Base-by-base conservation (phyloP, 2,797 vertebrate genomes). In the Paedocypris micromegethes region DNA sequence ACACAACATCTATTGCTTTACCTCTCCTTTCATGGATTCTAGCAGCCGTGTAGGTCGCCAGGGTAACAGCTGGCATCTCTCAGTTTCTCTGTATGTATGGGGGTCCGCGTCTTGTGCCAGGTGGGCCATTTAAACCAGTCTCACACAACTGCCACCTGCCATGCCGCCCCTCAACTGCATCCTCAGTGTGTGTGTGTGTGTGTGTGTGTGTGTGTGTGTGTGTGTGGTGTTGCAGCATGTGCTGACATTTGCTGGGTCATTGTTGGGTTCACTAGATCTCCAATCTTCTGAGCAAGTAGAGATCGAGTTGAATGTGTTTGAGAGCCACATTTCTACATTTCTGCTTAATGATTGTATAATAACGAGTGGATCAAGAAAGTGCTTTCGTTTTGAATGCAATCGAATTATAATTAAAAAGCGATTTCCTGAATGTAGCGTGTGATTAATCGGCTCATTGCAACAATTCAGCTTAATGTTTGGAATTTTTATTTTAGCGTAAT, bases 61-160 rank as follows among this genome's bases (percentile, higher is more conserved):
- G 71, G 68, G 67, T 64, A 69, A 77, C 75, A 77, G 72, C 70
- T 75, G 74, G 64, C 70, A 55, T 41, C 50, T 41, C 54, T 23
- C 40, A 3, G 5, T 50, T 71, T 58, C 8, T 57, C 56, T 43
- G 66, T 53, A 49, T 46, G 43, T 68, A 50, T 64, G n/a, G 38
- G 63, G 9, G 42, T 9, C 9, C 40, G 48, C 51, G 67, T 53
- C 70, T 49, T 75, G 70, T 72, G 69, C 72, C 74, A 78, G 77
- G 70, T 78, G 74, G 76, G 70, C 77, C 60, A 72, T 76, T 72
- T 74, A 78, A 68, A 76, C 63, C 48, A 61, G 45, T 41, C 45
- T 52, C 63, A 61, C 58, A 62, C 70, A 64, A 61, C 58, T 63
- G 62, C 68, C 77, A 72, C 77, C 72, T 75, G 69, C 48, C 58